phyloP scores from a whole-genome alignment of 1,140 invertebrate species.

The Teleogryllus occipitalis region DNA sequence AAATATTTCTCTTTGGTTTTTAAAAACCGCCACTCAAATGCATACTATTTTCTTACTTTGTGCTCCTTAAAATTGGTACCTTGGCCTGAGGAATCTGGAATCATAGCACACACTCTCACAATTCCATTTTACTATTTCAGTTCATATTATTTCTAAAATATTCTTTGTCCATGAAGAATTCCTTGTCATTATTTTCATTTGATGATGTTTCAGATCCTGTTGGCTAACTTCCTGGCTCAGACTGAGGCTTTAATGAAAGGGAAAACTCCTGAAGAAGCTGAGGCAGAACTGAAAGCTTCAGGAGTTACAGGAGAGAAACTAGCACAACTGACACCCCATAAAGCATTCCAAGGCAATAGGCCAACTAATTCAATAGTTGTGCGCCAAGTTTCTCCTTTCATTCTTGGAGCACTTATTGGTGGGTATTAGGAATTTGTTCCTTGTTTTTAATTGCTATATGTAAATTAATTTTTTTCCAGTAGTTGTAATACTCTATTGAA shows the following conservation, averaged over 20 bases:
- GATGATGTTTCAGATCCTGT: conserved; percentile 60
- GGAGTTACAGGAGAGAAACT: conserved; percentile 64
- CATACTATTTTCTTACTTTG: too few species aligned
- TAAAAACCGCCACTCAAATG: too few species aligned
- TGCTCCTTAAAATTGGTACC: too few species aligned
- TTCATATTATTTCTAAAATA: too few species aligned
- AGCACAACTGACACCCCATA: conserved; percentile 82
- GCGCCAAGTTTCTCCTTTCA: conserved; percentile 88
- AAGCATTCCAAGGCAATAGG: conserved; percentile 93
- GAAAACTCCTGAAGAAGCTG: conserved; percentile 69
- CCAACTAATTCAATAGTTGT: conserved; percentile 98
- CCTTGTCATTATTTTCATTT: background rate
- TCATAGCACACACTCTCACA: too few species aligned
- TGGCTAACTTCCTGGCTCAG: conserved; percentile 97
- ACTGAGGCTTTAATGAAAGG: conserved; percentile 96
- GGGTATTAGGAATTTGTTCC: conserved; percentile 31
- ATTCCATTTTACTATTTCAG: too few species aligned
- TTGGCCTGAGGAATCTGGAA: too few species aligned
- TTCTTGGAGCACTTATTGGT: conserved; percentile 92
- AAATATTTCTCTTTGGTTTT: too few species aligned
- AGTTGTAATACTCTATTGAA: too few species aligned
- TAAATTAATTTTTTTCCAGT: too few species aligned
- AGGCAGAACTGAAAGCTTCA: conserved; percentile 61
- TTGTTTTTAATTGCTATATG: too few species aligned
- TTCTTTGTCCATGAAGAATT: too few species aligned